Base-by-base conservation (phyloP, 2,888 invertebrate genomes). In the Pomacea canaliculata region DNA sequence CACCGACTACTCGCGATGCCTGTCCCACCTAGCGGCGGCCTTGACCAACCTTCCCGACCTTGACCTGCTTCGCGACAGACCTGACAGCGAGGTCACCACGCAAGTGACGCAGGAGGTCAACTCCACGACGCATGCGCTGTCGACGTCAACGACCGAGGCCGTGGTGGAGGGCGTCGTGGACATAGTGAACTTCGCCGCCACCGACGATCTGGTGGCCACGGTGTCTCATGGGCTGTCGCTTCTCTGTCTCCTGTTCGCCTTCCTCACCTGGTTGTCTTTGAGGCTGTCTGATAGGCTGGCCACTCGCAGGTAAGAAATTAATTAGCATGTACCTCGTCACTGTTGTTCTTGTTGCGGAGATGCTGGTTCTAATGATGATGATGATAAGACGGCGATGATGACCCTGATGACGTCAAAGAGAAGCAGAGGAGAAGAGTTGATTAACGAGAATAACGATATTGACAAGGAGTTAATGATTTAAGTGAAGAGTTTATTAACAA, bases 1-100 rank as follows among this genome's bases (percentile, higher is more conserved):
- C 62, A 76, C 71, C n/a, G 62, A 76, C 51, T 76, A 76, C 63
- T 63, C 71, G 48, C 72, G 67, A 18, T 76, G 76, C 19, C 27
- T 59, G 7, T 7, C 46, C 12, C 3, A 23, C 23, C 23, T 67
- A 9, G 18, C 16, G 37, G 16, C 48, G 37, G 7, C 46, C 71
- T 27, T 23, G n/a, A 27, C 23, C 63, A 12, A 12, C 13, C 63
- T 63, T 12, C n/a, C 23, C 63, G 27, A 10, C 63, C 23, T 27
- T 63, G 63, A 27, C 63, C 12, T n/a, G 3, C 23, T 63, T 10
- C 63, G 37, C 60, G 71, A 62, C 60, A 19, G 23, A 46, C 12
- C 37, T 37, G 27, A 10, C 9, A 18, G 7, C 37, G 63, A 27
- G 7, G 63, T 27, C 16, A 63, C 63, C n/a, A 16, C 27, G 13